Evolutionary conservation across 2,888 invertebrate genomes (phyloP).

Genomic region (Autographa pulchrina): DNA sequence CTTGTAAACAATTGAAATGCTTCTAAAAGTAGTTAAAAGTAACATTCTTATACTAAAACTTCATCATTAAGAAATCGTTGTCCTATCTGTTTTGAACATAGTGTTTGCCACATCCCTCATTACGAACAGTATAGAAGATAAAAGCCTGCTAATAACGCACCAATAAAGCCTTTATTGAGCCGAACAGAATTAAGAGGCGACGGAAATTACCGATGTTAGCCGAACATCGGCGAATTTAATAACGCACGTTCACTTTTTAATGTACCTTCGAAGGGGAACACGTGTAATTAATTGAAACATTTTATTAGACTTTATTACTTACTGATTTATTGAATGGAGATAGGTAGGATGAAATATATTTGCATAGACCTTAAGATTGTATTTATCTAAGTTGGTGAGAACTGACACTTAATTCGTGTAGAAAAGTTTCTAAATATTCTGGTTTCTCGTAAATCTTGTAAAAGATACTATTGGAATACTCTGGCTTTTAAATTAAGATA

Average conservation of each 20-base stretch:
- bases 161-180: slow-evolving; percentile 77
- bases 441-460: background rate
- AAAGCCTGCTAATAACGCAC: slow-evolving; percentile 73
- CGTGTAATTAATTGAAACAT: slow-evolving; percentile 66
- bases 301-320: slow-evolving; percentile 57
- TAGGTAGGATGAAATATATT: slow-evolving; percentile 10
- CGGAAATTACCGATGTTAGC: slow-evolving; percentile 66
- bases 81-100: slow-evolving; percentile 37
- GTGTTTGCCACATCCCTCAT: slow-evolving; percentile 67
- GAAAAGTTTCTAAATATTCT: background rate
- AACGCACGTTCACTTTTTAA: slow-evolving; percentile 67
- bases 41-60: background rate
- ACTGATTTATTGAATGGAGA: slow-evolving; percentile 53
- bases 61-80: background rate
- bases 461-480: background rate
- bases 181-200: slow-evolving; percentile 71
- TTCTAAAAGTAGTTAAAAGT: background rate
- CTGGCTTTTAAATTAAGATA: background rate
- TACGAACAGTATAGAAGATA: slow-evolving; percentile 72
- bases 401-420: background rate
- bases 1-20: background rate
- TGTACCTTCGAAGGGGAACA: slow-evolving; percentile 56
- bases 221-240: slow-evolving; percentile 66
- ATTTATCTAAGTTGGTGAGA: background rate
- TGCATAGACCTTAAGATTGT: background rate